These are phyloP conservation scores for Acrobasis consociella DNA, from an alignment of 2,888 invertebrate genomes.

Conservation along the genomic window DNA sequence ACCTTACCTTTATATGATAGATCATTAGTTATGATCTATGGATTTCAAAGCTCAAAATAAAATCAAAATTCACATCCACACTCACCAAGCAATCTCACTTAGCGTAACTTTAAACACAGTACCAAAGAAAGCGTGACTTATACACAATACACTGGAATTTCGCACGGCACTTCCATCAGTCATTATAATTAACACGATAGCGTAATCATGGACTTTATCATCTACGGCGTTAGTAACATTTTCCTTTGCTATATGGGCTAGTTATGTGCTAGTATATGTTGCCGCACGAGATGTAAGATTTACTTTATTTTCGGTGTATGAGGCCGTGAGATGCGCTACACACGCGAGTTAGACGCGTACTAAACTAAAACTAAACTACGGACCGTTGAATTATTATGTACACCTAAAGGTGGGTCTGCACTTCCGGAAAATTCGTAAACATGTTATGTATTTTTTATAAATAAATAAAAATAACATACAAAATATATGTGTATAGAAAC, in stretches of 20 bases:
- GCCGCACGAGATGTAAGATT: neutral
- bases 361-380: conserved; percentile 18
- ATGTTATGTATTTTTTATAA: neutral
- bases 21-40: too few species aligned
- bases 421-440: neutral
- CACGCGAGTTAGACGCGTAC: conserved; percentile 44
- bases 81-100: conserved; percentile 16
- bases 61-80: neutral
- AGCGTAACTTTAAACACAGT: conserved; percentile 5
- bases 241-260: conserved; percentile 30
- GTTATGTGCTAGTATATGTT: neutral
- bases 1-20: too few species aligned
- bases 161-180: conserved; percentile 70
- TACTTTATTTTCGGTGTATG: neutral
- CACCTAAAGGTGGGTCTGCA: conserved; percentile 1
- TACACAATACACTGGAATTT: conserved; percentile 61
- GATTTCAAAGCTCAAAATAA: too few species aligned
- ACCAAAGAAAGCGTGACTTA: conserved; percentile 43
- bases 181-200: conserved; percentile 55
- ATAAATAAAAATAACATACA: too few species aligned
- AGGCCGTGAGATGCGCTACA: conserved; percentile 55
- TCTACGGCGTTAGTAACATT: conserved; percentile 34
- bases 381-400: neutral
- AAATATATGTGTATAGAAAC: too few species aligned
- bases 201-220: conserved; percentile 36